Conservation (phyloP, 1,140 invertebrate genomes). For the Lordiphosa stackelbergi region DNA sequence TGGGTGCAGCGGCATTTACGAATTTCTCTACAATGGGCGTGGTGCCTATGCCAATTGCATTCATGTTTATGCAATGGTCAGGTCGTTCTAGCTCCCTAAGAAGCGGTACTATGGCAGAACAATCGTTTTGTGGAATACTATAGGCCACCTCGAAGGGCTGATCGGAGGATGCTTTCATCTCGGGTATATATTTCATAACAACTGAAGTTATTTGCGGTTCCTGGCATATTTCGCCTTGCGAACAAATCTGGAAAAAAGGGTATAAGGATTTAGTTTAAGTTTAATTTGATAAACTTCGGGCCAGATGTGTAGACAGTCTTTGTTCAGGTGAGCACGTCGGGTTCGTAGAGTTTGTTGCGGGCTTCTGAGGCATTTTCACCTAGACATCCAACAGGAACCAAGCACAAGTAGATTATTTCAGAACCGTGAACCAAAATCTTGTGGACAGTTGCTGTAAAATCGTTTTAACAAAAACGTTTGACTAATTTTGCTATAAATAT, state of each 20-base stretch:
- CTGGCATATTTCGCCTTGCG: constrained; percentile 5
- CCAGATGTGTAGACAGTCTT: too few relatives aligned
- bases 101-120: constrained; percentile 6
- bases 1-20: not conserved
- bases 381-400: too few relatives aligned
- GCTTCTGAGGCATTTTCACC: too few relatives aligned
- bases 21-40: constrained; percentile 15
- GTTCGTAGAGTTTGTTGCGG: too few relatives aligned
- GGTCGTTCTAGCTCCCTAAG: constrained; percentile 1
- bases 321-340: too few relatives aligned
- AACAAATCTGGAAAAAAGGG: constrained; percentile 5
- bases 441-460: too few relatives aligned
- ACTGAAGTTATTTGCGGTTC: constrained; percentile 3
- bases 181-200: constrained; percentile 13
- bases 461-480: too few relatives aligned
- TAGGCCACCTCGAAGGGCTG: constrained; percentile 8
- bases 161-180: not conserved
- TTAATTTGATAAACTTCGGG: not conserved
- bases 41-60: constrained; percentile 14
- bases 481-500: too few relatives aligned
- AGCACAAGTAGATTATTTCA: too few relatives aligned
- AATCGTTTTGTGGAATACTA: constrained; percentile 8
- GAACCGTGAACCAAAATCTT: too few relatives aligned
- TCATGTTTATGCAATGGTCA: not conserved
- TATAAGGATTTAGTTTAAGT: not conserved